Evolutionary conservation across 2,797 vertebrate species (phyloP), one percentile per base, ranked within the genome.

Genomic region (Rhadinocentrus ornatus): DNA sequence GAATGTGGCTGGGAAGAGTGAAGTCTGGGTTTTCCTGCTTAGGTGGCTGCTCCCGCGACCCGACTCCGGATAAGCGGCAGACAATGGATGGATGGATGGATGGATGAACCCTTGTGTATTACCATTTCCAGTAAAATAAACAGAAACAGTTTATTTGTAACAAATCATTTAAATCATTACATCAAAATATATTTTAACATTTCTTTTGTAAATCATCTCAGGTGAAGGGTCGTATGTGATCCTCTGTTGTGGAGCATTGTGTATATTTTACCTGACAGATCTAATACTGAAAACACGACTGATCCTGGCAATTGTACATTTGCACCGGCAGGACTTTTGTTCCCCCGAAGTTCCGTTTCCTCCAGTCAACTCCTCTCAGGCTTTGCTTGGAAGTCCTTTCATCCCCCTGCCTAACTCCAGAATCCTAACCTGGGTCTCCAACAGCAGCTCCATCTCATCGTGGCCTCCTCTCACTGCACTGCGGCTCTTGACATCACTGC

Each of bases 401-500:
- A 56, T 89, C 52, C 88, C 94, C 66, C 89, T 94, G 29, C 92
- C 95, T 34, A 96, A 97, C 0, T 94, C 95, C 81, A 96, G 93
- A 6, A 84, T 93, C 81, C 90, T 97, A 0, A 81, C 90, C 59
- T 98, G 97, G 97, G 92, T 94, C 12, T 85, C 62, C 66, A 94
- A 95, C 0, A 50, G 88, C 89, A 83, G 79, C 75, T 84, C 81
- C 24, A 88, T 90, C 0, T 66, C 59, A 0, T 90, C 92, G 63
- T 99, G 98, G 98, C 97, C 97, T 0, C 97, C 97, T 0, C 77
- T 95, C 37, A 91, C 83, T 18, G 96, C 97, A 0, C 93, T 99
- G 88, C 93, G 86, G 80, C 94, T 95, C 58, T 86, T 96, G 92
- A 75, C 96, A 62, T 97, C 97, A 0, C 82, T 83, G 41, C 76